Conservation (phyloP, 1,140 invertebrate species). For the Hycleus cichorii region DNA sequence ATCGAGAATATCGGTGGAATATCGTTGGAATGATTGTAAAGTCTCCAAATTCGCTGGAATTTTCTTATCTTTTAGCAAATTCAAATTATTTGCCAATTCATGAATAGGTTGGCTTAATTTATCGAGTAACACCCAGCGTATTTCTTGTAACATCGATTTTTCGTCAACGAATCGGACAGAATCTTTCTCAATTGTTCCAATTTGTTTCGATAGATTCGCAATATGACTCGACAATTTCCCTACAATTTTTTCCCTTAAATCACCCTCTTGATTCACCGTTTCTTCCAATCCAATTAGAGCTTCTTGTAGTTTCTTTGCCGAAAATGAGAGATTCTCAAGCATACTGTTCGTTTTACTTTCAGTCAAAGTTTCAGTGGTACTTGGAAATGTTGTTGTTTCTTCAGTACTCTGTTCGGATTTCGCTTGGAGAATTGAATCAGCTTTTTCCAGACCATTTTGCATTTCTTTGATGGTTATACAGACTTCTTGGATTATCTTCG, state of each 20-base stretch:
- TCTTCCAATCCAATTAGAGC: conserved; percentile 42
- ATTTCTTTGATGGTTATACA: conserved; percentile 48
- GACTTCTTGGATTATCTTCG: conserved; percentile 43
- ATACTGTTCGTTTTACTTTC: conserved; percentile 13
- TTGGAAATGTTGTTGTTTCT: not conserved
- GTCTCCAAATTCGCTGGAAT: too few relatives aligned
- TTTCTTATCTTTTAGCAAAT: too few relatives aligned
- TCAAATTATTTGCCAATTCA: too few relatives aligned
- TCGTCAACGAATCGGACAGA: too few relatives aligned
- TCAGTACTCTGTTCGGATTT: not conserved
- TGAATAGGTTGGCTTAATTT: conserved; percentile 43
- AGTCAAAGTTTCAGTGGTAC: conserved; percentile 1
- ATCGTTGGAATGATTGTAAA: too few relatives aligned
- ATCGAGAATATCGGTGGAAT: too few relatives aligned
- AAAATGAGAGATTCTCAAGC: conserved; percentile 37
- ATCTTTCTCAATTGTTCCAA: too few relatives aligned
- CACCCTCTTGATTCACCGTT: conserved; percentile 40
- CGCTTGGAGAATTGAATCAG: conserved; percentile 38
- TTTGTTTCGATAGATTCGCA: too few relatives aligned
- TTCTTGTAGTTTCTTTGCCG: conserved; percentile 41
- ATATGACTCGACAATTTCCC: too few relatives aligned
- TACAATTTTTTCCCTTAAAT: conserved; percentile 5
- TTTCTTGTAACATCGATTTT: conserved; percentile 32
- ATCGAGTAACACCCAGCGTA: conserved; percentile 46
- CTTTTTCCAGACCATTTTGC: conserved; percentile 44